A percentile compares a stretch with the other conserved stretches of the same genome.
phyloP scores from a whole-genome alignment of 2,797 vertebrate species.

The Coccyzus lansbergi region DNA sequence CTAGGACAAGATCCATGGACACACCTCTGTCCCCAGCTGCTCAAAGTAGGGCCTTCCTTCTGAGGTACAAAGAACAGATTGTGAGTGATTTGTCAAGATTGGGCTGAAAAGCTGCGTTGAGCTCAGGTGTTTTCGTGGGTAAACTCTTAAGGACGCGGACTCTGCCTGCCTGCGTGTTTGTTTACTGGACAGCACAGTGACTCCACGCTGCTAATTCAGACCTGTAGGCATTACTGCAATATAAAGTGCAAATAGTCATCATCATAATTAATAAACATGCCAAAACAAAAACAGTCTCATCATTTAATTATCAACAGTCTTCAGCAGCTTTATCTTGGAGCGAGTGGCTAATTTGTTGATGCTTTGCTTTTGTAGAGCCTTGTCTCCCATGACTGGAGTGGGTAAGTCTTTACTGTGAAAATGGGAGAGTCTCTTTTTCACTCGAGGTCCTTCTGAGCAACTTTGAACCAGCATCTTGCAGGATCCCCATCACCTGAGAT shows the following conservation, averaged over 20 bases:
- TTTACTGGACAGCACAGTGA: background rate
- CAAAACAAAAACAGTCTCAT: background rate
- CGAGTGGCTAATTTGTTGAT: conserved; percentile 11
- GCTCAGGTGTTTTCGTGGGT: rapidly evolving
- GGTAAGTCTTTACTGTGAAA: background rate
- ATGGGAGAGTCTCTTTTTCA: background rate
- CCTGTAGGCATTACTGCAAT: conserved; percentile 15
- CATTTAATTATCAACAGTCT: background rate
- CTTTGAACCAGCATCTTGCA: background rate
- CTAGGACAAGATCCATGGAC: background rate
- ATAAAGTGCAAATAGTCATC: conserved; percentile 39
- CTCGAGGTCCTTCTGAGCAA: background rate
- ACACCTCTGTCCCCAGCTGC: background rate
- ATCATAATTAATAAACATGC: conserved; percentile 62
- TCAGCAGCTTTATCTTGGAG: conserved; percentile 44
- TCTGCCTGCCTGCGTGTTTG: background rate
- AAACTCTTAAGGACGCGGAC: background rate
- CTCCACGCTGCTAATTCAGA: conserved; percentile 26
- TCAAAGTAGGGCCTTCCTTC: background rate
- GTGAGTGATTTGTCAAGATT: background rate
- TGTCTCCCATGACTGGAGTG: background rate
- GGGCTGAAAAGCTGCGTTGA: background rate
- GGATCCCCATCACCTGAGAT: background rate
- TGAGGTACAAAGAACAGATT: background rate
- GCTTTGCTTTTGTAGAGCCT: background rate